Base-by-base conservation (phyloP, 1,140 invertebrate genomes). In the Panulirus ornatus region DNA sequence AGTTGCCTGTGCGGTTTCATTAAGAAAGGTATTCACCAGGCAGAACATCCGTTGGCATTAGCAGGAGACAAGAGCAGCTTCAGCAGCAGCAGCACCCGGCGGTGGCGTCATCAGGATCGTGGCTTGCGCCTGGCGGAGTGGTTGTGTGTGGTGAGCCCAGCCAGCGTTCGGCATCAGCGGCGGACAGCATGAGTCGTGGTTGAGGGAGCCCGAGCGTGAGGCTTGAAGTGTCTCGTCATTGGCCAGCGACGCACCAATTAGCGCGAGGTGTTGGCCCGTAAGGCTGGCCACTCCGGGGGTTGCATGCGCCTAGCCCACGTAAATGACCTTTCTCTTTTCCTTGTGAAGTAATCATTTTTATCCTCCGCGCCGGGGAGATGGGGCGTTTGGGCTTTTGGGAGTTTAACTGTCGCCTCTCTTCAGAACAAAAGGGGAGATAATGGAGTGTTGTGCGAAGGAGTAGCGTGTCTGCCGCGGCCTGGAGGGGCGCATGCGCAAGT, bases 391-490 rank as follows among this genome's bases (percentile, higher is more conserved):
- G 9, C 30, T 54, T n/a, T 36, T 30, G 78, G 27, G n/a, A 51
- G n/a, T 34, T 51, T 81, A 81, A 81, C 78, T 81, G 78, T 81
- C 78, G 78, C 44, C 44, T 58, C 78, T 81, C 78, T 54, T 30
- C 78, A 38, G 78, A 81, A 81, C 78, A 81, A 81, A 81, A 58
- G 78, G 19, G 2, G 38, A 83, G 81, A 40, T 83, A 83, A 83
- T 83, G 78, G 78, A 34, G 78, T 81, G 81, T 83, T 66, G 81
- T 83, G 81, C 19, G 81, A 40, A 3, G 81, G 81, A 66, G 54
- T 16, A 47, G 81, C 54, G 42, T 36, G 40, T 34, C 54, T 82
- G 47, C 38, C 27, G 73, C 34, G 73, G 73, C 73, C 30, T 83
- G 81, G 54, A 63, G 81, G 54, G 54, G 54, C 81, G 54, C 51